Evolutionary conservation across 1,140 invertebrate genomes (phyloP).

Genomic region (Phthorimaea operculella): DNA sequence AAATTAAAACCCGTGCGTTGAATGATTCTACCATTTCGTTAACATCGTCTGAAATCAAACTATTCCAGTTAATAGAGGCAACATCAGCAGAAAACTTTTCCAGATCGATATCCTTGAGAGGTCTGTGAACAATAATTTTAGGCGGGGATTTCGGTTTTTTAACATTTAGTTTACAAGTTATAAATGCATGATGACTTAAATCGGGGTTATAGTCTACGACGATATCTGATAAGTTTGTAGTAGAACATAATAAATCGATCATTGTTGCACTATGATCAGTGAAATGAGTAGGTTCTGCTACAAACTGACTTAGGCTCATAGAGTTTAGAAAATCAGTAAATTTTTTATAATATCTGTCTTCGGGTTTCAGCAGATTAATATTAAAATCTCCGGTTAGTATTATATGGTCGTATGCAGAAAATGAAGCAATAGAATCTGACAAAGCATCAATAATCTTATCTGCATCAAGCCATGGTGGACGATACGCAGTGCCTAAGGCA

Average conservation of each 20-base stretch:
- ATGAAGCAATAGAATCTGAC: not conserved
- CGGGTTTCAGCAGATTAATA: not conserved
- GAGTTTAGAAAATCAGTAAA: not conserved
- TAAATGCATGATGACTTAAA: constrained; percentile 5
- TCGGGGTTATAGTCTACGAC: not conserved
- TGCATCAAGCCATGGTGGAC: not conserved
- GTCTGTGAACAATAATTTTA: constrained; percentile 1
- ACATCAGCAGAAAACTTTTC: not conserved
- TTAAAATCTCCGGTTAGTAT: not conserved
- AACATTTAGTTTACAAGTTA: constrained; percentile 3
- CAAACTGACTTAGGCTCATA: not conserved
- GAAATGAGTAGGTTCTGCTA: not conserved
- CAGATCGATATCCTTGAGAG: constrained; percentile 1
- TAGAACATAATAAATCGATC: constrained; percentile 7
- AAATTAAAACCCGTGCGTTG: not conserved
- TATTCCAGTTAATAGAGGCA: constrained; percentile 3
- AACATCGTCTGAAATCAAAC: not conserved
- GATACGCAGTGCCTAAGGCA: constrained; percentile 2
- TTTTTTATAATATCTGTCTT: not conserved
- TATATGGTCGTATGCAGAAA: not conserved
- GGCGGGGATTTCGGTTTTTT: constrained; percentile 2
- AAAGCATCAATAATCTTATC: not conserved
- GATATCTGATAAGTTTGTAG: not conserved
- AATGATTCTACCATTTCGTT: constrained; percentile 2
- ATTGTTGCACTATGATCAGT: constrained; percentile 1